A percentile compares a stretch with the other conserved stretches of the same genome.
Evolutionary conservation across 2,797 vertebrate genomes (phyloP).

Genomic region (Arremon brunneinucha): DNA sequence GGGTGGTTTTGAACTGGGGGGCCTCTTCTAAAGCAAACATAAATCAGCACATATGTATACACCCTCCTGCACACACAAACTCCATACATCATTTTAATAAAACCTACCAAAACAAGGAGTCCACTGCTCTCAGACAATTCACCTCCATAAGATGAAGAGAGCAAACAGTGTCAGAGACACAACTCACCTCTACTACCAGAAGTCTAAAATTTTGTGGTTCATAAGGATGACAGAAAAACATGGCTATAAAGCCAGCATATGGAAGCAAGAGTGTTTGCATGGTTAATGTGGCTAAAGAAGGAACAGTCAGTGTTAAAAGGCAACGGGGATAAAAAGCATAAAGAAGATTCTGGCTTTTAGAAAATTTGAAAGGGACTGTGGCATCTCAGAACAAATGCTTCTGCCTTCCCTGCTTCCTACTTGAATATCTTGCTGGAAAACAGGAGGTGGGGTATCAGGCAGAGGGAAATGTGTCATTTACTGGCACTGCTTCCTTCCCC

Average conservation of each 20-base stretch:
- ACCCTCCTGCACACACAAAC: not conserved
- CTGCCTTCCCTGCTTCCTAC: not conserved
- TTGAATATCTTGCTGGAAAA: not conserved
- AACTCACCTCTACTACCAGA: not conserved
- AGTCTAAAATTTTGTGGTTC: not conserved
- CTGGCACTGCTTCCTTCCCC: not conserved
- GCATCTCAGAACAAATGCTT: not conserved
- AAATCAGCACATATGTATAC: not conserved
- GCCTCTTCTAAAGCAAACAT: slow-evolving; percentile 2
- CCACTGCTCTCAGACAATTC: not conserved
- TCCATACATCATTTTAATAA: not conserved
- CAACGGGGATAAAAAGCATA: not conserved
- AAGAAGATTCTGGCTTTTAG: not conserved
- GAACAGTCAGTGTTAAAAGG: not conserved
- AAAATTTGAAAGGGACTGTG: not conserved
- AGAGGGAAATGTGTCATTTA: not conserved
- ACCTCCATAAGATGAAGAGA: not conserved
- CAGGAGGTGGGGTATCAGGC: not conserved
- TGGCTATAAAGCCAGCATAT: not conserved
- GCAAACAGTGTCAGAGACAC: not conserved
- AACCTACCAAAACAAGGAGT: not conserved
- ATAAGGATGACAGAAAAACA: not conserved
- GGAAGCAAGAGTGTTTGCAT: not conserved
- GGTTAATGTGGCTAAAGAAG: not conserved
- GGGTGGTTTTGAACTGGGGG: not conserved